These are phyloP conservation scores for Macheiramphus alcinus DNA, from an alignment of 2,113 vertebrate genomes.

Conservation along the genomic window DNA sequence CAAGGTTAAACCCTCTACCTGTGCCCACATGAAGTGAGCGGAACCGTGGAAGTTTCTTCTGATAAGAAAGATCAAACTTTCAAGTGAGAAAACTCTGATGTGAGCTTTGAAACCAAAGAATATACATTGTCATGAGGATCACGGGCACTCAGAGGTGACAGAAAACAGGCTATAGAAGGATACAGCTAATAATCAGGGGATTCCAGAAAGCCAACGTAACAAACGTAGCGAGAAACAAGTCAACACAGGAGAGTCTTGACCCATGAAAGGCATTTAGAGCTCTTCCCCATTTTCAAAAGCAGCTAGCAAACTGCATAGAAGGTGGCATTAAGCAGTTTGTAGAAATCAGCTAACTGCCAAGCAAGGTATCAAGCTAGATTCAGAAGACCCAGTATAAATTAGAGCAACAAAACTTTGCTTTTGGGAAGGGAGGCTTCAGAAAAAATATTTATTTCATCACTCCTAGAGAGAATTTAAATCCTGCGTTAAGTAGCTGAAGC, in stretches of 20 bases:
- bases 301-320: fast-evolving
- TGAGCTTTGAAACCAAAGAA: background rate
- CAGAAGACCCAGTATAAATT: background rate
- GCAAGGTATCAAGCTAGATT: background rate
- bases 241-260: background rate
- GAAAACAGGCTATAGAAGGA: background rate
- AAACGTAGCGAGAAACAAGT: background rate
- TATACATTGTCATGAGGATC: background rate
- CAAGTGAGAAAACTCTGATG: background rate
- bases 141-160: background rate
- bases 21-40: background rate
- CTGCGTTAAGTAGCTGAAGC: background rate
- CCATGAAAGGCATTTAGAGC: background rate
- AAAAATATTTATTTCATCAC: background rate
- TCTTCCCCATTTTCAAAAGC: background rate
- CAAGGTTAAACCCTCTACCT: background rate
- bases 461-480: background rate
- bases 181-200: background rate
- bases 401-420: background rate
- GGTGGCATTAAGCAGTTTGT: background rate
- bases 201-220: background rate
- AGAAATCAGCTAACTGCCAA: background rate
- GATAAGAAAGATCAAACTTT: background rate
- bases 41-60: background rate
- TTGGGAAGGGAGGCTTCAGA: background rate